Base-by-base conservation (phyloP, 2,797 vertebrate species). In the Cacajao melanocephalus region DNA sequence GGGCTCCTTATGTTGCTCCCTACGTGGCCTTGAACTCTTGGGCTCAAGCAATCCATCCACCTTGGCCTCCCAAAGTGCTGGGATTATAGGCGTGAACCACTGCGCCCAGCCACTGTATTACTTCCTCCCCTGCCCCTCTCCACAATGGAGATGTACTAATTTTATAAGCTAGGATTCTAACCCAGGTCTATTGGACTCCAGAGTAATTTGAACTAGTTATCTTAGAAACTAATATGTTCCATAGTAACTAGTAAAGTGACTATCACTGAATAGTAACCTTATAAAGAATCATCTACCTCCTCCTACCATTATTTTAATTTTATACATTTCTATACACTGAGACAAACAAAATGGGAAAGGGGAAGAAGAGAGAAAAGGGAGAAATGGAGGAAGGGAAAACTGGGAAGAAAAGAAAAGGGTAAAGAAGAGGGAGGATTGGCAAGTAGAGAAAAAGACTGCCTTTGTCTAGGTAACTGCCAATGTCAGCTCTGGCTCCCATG, bases 81-180 rank as follows among this genome's bases (percentile, higher is more conserved):
- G 33, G 15, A 67, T 67, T 67, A 67, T 30, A 33, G 30, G 61
- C 7, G 61, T 67, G 7, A n/a, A 33, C 61, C 15, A 67, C 33
- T 67, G 33, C 3, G 7, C 15, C 61, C 61, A 26, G 36, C 12
- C 39, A 82, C n/a, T 83, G 39, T 58, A 83, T 83, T 52, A 19
- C 36, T 30, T 10, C 14, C 36, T 26, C 24, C 12, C 28, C 7
- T 7, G 61, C 30, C 33, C 61, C 15, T 67, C 36, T 10, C 26
- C 15, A 75, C 26, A 76, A 78, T 67, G n/a, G 33, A 58, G 28
- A 93, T 17, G 9, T 41, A 75, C 19, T 90, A 30, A 26, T 93
- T 96, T 46, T 48, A 58, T 58, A 78, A 75, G 39, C 48, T 33
- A 86, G n/a, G 81, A 92, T 67, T 85, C 58, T 88, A 95, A 96